phyloP scores from a whole-genome alignment of 2,797 vertebrate genomes.

The Microctenopoma stevenorrisi region DNA sequence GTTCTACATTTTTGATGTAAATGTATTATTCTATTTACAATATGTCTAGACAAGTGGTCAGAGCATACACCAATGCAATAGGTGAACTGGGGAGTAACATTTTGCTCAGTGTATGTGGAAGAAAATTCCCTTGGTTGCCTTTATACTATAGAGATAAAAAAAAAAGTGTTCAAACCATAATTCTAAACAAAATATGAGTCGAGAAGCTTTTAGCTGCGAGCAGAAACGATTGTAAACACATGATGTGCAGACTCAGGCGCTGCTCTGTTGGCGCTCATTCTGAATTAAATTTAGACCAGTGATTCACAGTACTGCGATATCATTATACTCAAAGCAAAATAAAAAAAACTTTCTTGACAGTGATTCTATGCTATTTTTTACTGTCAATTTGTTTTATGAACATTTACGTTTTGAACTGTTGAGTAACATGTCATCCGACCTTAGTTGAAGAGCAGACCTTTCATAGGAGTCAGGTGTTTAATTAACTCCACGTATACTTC shows the following conservation, averaged over 20 bases:
- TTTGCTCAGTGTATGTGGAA: background rate
- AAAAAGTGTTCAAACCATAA: constrained; percentile 1
- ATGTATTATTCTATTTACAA: background rate
- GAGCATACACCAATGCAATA: constrained; percentile 4
- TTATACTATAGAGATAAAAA: constrained; percentile 19
- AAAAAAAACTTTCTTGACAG: background rate
- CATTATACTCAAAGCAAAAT: background rate
- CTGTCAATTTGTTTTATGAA: too few relatives aligned
- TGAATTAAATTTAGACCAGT: background rate
- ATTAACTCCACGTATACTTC: background rate
- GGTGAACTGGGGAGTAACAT: background rate
- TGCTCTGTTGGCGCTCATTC: background rate
- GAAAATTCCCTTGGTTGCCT: background rate
- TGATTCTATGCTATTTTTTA: too few relatives aligned
- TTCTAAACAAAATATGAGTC: background rate
- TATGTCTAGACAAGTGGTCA: background rate
- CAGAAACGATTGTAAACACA: constrained; percentile 1
- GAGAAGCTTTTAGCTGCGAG: background rate
- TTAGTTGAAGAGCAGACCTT: background rate
- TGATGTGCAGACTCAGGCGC: background rate
- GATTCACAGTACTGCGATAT: background rate
- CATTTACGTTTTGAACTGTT: too few relatives aligned
- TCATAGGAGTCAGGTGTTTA: background rate
- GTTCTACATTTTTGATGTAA: constrained; percentile 3
- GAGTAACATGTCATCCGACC: too few relatives aligned